Evolutionary conservation across 2,113 vertebrate species (phyloP).

Genomic region (Danionella cerebrum): DNA sequence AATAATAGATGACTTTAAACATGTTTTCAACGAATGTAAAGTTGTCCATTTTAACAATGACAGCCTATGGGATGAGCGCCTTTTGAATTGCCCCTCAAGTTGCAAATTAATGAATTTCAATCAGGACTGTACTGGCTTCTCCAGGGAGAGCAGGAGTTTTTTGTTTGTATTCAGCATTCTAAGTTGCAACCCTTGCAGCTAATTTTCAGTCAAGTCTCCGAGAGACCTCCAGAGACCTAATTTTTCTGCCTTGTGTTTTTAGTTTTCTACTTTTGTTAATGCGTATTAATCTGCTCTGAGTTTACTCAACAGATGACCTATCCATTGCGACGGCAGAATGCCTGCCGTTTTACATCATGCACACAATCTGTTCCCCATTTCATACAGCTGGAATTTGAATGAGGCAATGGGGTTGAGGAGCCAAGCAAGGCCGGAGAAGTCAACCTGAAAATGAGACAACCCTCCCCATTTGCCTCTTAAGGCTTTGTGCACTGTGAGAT

Average conservation of each 20-base stretch:
- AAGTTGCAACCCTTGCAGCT: background rate
- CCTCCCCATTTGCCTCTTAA: slow-evolving; percentile 9
- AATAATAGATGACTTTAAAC: no score
- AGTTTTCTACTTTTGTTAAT: slow-evolving; percentile 18
- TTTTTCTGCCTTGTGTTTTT: background rate
- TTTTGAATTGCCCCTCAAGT: no score
- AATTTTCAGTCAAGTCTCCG: slow-evolving; percentile 1
- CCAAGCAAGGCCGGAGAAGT: slow-evolving; percentile 25
- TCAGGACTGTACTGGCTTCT: no score
- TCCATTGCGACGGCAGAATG: slow-evolving; percentile 43
- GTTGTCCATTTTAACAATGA: no score
- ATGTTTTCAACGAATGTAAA: no score
- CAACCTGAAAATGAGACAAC: slow-evolving; percentile 16
- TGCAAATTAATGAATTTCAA: no score
- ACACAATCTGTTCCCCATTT: slow-evolving; percentile 47
- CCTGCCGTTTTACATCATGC: slow-evolving; percentile 44
- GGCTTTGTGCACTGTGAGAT: background rate
- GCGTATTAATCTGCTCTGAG: slow-evolving; percentile 29
- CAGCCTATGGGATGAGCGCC: no score
- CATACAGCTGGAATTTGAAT: slow-evolving; percentile 43
- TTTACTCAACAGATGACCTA: slow-evolving; percentile 37
- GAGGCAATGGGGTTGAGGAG: slow-evolving; percentile 34
- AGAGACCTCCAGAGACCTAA: background rate
- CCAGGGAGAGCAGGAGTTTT: no score
- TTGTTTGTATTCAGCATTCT: background rate